Conservation (phyloP, 2,797 vertebrate species). For the Hybognathus amarus region DNA sequence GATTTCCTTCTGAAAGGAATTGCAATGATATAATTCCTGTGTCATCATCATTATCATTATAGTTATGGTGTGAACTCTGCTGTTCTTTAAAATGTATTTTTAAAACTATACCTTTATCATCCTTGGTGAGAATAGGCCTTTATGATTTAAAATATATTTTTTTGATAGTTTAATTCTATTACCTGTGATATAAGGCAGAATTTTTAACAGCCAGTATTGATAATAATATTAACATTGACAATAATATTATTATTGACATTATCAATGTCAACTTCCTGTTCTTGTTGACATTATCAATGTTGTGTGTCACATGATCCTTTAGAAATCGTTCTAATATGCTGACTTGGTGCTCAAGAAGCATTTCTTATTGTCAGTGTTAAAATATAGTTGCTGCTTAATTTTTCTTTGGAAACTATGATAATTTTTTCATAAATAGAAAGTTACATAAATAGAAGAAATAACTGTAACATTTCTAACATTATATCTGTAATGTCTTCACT, state of each 20-base stretch:
- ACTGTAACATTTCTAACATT: background rate
- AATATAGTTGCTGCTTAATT: background rate
- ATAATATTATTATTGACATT: background rate
- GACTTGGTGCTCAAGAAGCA: background rate
- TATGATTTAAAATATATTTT: background rate
- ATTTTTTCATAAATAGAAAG: background rate
- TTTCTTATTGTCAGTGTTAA: background rate
- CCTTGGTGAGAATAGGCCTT: too few relatives aligned
- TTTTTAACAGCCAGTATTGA: background rate
- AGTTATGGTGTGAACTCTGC: too few relatives aligned
- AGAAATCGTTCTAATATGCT: background rate
- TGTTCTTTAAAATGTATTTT: too few relatives aligned
- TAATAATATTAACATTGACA: background rate
- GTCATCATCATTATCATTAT: too few relatives aligned
- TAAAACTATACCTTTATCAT: too few relatives aligned
- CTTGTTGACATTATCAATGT: background rate
- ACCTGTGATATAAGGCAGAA: background rate
- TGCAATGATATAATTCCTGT: too few relatives aligned
- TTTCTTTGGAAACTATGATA: background rate
- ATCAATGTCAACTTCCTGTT: too few relatives aligned
- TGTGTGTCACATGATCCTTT: background rate
- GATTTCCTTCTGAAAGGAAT: too few relatives aligned
- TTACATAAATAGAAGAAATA: too few relatives aligned
- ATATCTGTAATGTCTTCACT: background rate
- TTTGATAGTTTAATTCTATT: background rate